A percentile compares a stretch with the other conserved stretches of the same genome.
phyloP scores from a whole-genome alignment of 1,140 invertebrate species.

The Mamestra configurata region DNA sequence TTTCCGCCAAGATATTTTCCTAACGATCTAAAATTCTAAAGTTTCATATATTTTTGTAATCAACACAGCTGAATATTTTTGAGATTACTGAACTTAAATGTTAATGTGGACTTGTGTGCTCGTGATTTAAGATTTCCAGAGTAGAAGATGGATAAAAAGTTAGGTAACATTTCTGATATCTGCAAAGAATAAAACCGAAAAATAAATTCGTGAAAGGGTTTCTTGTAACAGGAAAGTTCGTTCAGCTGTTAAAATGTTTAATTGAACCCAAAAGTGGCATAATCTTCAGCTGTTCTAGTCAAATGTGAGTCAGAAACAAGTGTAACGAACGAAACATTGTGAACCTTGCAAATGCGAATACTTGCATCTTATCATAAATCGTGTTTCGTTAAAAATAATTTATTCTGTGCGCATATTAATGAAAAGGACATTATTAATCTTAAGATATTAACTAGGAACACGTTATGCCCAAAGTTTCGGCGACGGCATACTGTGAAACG shows the following conservation, averaged over 20 bases:
- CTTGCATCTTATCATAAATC: neutral
- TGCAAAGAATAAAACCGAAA: neutral
- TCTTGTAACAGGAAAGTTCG: neutral
- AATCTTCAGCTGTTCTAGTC: constrained; percentile 49
- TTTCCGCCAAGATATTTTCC: constrained; percentile 4
- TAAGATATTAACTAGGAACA: constrained; percentile 38
- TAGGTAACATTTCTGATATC: neutral
- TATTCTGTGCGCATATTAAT: constrained; percentile 26
- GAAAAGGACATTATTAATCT: constrained; percentile 27
- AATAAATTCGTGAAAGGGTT: neutral
- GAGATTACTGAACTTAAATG: neutral
- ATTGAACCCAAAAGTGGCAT: constrained; percentile 16
- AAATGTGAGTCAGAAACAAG: constrained; percentile 24
- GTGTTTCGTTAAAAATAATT: constrained; percentile 22
- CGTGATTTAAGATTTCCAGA: neutral
- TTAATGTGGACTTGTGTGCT: too few species aligned
- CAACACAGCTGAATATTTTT: constrained; percentile 37
- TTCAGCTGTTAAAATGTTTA: constrained; percentile 28
- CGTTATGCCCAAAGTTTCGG: constrained; percentile 18
- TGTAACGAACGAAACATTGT: too few species aligned
- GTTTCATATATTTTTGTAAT: constrained; percentile 16
- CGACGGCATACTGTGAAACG: constrained; percentile 14
- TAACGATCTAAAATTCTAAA: constrained; percentile 20
- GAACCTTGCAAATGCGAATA: constrained; percentile 35
- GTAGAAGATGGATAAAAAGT: neutral